phyloP scores from a whole-genome alignment of 1,140 invertebrate genomes.

The Chironomus tepperi region DNA sequence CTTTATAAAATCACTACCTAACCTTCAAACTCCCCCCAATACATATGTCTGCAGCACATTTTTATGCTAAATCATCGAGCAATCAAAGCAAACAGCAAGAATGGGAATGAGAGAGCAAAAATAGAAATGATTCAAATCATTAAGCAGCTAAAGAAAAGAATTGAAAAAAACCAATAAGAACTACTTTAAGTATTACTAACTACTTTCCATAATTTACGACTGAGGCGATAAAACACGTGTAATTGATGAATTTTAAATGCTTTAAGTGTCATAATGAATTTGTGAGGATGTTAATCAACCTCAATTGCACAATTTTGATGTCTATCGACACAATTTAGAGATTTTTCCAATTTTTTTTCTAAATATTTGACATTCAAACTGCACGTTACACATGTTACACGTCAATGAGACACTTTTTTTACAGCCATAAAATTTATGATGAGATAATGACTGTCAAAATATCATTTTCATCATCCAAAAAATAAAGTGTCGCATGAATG shows the following conservation, averaged over 20 bases:
- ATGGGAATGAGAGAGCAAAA: not conserved
- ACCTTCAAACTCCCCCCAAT: too few species aligned
- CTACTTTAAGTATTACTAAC: not conserved
- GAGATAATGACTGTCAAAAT: constrained; percentile 11
- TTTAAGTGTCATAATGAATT: too few species aligned
- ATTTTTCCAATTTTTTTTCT: too few species aligned
- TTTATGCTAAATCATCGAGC: not conserved
- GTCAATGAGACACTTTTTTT: not conserved
- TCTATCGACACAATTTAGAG: not conserved
- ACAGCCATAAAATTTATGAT: not conserved
- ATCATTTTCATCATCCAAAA: not conserved
- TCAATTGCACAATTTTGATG: not conserved
- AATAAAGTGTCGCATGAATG: not conserved
- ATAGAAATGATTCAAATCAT: not conserved
- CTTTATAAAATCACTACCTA: too few species aligned
- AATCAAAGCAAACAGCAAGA: not conserved
- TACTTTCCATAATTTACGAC: not conserved
- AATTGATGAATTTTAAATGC: not conserved
- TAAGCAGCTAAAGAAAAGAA: not conserved
- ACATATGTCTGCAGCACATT: too few species aligned
- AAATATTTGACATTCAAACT: not conserved
- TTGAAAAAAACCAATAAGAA: constrained; percentile 1
- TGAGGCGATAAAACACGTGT: not conserved
- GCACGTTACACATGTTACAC: constrained; percentile 5
- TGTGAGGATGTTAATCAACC: not conserved